Percentiles rank a stretch among this genome's conserved stretches.
phyloP scores from a whole-genome alignment of 1,140 invertebrate genomes.

The Eumaeus atala region DNA sequence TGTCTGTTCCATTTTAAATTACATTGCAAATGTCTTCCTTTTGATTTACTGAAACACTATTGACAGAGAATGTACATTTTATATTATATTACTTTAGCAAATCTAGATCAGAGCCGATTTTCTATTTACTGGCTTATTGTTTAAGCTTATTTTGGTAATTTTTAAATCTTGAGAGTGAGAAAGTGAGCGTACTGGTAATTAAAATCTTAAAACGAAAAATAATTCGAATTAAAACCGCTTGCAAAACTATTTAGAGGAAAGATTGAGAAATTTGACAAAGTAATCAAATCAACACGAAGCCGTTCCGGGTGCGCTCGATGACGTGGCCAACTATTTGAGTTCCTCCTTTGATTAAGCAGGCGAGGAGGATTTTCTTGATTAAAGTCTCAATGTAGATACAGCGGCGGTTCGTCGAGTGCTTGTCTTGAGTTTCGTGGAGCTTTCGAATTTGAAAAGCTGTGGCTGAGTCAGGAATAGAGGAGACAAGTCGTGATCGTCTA shows the following conservation, averaged over 20 bases:
- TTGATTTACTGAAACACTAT: not conserved
- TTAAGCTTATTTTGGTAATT: too few species aligned
- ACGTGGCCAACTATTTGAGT: conserved; percentile 35
- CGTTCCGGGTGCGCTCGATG: conserved; percentile 21
- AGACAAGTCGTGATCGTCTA: conserved; percentile 17
- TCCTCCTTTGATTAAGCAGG: conserved; percentile 39
- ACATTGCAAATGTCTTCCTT: conserved; percentile 11
- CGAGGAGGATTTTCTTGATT: conserved; percentile 40
- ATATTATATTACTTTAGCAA: too few species aligned
- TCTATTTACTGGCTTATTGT: too few species aligned
- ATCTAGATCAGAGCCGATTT: too few species aligned
- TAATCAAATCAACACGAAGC: conserved; percentile 25
- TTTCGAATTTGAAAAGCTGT: conserved; percentile 36
- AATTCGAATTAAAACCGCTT: too few species aligned
- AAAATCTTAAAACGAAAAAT: too few species aligned
- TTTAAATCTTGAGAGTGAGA: too few species aligned
- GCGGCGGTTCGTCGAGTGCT: conserved; percentile 27
- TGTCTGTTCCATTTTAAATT: conserved; percentile 13
- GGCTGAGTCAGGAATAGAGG: conserved; percentile 21
- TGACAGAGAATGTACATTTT: too few species aligned
- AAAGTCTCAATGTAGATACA: conserved; percentile 37
- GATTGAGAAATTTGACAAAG: conserved; percentile 19
- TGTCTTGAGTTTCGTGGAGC: conserved; percentile 28
- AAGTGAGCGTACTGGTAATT: too few species aligned
- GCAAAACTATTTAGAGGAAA: too few species aligned